Conservation (phyloP, 2,797 vertebrate species). For the Crocodylus rhombifer region DNA sequence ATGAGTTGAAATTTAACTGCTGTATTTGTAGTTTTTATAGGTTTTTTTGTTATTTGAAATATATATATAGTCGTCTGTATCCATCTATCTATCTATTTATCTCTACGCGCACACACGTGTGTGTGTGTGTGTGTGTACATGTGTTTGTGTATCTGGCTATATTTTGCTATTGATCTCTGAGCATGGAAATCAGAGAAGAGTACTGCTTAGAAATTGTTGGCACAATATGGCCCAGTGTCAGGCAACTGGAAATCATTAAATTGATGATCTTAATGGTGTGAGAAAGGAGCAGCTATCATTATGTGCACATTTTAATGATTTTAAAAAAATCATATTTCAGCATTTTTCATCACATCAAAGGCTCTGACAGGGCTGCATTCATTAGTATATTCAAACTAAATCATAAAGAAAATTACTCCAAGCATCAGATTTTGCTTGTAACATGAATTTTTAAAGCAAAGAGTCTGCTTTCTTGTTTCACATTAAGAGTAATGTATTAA, state of each 20-base stretch:
- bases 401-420: conserved; percentile 35
- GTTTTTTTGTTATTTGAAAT: conserved; percentile 70
- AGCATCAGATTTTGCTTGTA: neutral
- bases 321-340: conserved; percentile 76
- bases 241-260: conserved; percentile 80
- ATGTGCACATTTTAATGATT: conserved; percentile 76
- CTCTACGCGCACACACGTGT: too few relatives aligned
- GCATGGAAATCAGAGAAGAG: conserved; percentile 22
- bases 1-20: conserved; percentile 68
- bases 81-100: too few relatives aligned
- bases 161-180: neutral
- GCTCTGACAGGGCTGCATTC: conserved; percentile 48
- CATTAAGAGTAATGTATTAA: conserved; percentile 18
- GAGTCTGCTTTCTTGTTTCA: neutral
- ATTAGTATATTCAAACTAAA: conserved; percentile 58
- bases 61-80: neutral
- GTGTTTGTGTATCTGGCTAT: neutral
- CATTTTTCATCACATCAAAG: conserved; percentile 64
- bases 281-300: conserved; percentile 50
- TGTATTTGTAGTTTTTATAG: conserved; percentile 52
- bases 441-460: neutral
- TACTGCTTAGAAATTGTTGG: conserved; percentile 57
- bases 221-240: conserved; percentile 17
- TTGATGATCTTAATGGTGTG: conserved; percentile 75
- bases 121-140: too few relatives aligned